Evolutionary conservation across 2,113 vertebrate genomes (phyloP).

Genomic region (Notarius lentiginosus): DNA sequence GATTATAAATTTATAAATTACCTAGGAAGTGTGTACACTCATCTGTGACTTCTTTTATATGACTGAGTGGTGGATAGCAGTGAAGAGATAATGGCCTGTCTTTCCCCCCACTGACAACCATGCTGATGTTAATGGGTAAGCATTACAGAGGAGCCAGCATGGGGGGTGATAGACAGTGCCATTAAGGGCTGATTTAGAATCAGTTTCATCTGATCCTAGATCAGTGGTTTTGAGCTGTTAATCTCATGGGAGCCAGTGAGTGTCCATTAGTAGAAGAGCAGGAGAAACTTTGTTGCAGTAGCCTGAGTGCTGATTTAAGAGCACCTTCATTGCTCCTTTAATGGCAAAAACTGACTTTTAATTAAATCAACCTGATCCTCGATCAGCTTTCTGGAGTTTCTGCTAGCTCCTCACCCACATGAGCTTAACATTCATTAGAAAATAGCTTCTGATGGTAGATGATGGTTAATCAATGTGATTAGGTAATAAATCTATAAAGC

Average conservation of each 20-base stretch:
- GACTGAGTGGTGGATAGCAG: constrained; percentile 41
- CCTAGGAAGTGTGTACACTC: constrained; percentile 44
- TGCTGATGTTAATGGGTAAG: constrained; percentile 50
- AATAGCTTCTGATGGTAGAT: constrained; percentile 34
- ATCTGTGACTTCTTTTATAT: constrained; percentile 45
- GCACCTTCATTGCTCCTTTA: constrained; percentile 29
- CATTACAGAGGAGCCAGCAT: constrained; percentile 39
- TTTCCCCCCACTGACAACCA: constrained; percentile 39
- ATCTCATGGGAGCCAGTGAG: constrained; percentile 28
- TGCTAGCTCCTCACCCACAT: constrained; percentile 21
- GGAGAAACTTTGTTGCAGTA: constrained; percentile 23
- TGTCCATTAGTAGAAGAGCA: constrained; percentile 33
- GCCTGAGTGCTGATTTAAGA: constrained; percentile 34
- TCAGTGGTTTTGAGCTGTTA: constrained; percentile 27
- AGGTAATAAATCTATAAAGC: constrained; percentile 38
- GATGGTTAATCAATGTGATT: constrained; percentile 43
- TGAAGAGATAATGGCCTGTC: constrained; percentile 44
- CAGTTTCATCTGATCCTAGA: constrained; percentile 38
- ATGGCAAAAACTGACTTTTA: constrained; percentile 17
- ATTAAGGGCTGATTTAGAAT: constrained; percentile 53
- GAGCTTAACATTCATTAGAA: constrained; percentile 38
- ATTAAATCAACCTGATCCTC: constrained; percentile 28
- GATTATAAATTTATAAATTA: constrained; percentile 38
- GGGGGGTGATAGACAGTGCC: constrained; percentile 24
- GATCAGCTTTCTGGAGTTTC: constrained; percentile 26